Evolutionary conservation across 2,113 vertebrate genomes (phyloP).

Genomic region (Malurus melanocephalus): DNA sequence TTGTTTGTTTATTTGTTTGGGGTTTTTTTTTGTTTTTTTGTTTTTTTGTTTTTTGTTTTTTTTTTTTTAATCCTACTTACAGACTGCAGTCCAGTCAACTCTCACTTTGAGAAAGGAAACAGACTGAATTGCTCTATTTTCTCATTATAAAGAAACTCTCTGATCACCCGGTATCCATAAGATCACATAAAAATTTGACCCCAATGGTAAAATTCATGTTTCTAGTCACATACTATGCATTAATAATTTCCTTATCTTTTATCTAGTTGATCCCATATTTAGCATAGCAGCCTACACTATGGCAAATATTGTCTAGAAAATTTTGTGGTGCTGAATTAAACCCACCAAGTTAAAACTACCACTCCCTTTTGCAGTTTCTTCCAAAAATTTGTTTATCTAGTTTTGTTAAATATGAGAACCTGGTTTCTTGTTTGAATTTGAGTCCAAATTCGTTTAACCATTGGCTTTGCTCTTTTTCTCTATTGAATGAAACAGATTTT

Average conservation of each 20-base stretch:
- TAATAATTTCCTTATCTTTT: neutral
- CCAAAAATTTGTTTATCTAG: neutral
- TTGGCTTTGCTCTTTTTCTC: neutral
- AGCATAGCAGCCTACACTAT: neutral
- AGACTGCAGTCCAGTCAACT: neutral
- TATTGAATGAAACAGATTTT: neutral
- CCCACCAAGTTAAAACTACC: neutral
- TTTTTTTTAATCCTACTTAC: neutral
- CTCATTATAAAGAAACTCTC: neutral
- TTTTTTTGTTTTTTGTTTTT: too few relatives aligned
- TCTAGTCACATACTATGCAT: neutral
- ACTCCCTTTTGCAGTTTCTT: neutral
- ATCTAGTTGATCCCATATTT: neutral
- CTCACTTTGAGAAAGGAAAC: neutral
- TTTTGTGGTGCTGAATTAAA: neutral
- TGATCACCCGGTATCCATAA: neutral
- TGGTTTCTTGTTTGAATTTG: neutral
- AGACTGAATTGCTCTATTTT: neutral
- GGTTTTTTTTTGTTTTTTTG: neutral
- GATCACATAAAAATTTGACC: neutral
- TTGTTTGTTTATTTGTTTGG: too few relatives aligned
- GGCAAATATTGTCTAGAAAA: neutral
- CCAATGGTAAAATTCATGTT: neutral
- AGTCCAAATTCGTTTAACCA: neutral
- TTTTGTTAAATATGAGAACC: neutral